Evolutionary conservation across 2,888 invertebrate species (phyloP).

Genomic region (Coelogynopora nodosa): DNA sequence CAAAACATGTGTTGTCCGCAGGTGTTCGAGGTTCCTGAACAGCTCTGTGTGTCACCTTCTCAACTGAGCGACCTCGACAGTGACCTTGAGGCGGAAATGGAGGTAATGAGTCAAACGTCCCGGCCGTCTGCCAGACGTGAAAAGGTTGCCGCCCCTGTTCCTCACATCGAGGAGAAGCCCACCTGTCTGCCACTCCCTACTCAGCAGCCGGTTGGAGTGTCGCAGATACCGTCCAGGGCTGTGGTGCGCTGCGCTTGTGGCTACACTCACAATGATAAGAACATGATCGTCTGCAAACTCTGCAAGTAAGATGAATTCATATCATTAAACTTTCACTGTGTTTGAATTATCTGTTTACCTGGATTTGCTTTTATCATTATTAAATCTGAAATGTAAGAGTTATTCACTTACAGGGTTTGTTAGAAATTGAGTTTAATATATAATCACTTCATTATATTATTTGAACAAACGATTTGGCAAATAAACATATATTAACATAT

Average conservation of each 20-base stretch:
- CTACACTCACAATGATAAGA: not conserved
- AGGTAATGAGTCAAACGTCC: not conserved
- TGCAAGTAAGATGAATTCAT: constrained; percentile 11
- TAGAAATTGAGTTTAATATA: too few species aligned
- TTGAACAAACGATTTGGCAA: too few species aligned
- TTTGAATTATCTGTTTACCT: not conserved
- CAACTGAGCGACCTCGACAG: constrained; percentile 39
- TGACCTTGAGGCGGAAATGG: not conserved
- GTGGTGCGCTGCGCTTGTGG: constrained; percentile 30
- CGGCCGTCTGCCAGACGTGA: not conserved
- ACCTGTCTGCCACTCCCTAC: not conserved
- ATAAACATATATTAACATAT: too few species aligned
- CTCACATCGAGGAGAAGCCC: too few species aligned
- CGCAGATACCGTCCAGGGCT: not conserved
- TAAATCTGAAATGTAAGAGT: too few species aligned
- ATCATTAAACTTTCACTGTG: not conserved
- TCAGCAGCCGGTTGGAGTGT: not conserved
- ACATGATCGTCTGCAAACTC: not conserved
- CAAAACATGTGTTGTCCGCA: not conserved
- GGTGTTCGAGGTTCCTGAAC: constrained; percentile 43
- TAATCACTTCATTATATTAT: too few species aligned
- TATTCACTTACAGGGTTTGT: too few species aligned
- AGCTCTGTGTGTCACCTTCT: constrained; percentile 41
- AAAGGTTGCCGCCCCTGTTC: not conserved
- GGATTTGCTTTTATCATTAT: too few species aligned